Conservation (phyloP, 2,888 invertebrate species). For the Meiosimyza decipiens region DNA sequence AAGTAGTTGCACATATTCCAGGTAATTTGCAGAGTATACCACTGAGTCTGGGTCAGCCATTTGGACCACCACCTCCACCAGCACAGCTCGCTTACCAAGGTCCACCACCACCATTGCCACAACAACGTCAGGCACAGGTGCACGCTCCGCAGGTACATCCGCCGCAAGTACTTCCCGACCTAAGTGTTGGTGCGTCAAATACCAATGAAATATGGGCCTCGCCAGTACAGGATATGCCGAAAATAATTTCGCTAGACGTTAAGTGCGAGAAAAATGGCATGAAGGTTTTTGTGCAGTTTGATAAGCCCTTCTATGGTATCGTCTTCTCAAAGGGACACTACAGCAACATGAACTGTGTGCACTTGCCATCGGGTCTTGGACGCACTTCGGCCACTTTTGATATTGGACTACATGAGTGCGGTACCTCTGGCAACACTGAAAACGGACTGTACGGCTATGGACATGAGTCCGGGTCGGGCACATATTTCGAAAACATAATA, state of each 20-base stretch:
- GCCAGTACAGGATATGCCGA: slow-evolving; percentile 90
- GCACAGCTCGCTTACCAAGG: slow-evolving; percentile 77
- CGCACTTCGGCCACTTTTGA: slow-evolving; percentile 89
- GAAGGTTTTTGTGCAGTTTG: slow-evolving; percentile 94
- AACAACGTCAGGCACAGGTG: slow-evolving; percentile 58
- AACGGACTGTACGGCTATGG: slow-evolving; percentile 90
- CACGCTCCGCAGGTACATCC: slow-evolving; percentile 48
- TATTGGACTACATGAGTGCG: slow-evolving; percentile 90
- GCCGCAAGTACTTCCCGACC: slow-evolving; percentile 58
- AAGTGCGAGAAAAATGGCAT: slow-evolving; percentile 94
- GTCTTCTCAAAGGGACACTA: slow-evolving; percentile 95
- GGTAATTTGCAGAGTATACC: slow-evolving; percentile 67
- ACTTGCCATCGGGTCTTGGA: slow-evolving; percentile 88
- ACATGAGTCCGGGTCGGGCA: slow-evolving; percentile 88
- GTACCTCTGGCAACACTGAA: slow-evolving; percentile 91
- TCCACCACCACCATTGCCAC: slow-evolving; percentile 72
- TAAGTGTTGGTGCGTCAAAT: slow-evolving; percentile 60
- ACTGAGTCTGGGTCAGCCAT: slow-evolving; percentile 67
- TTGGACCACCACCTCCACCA: slow-evolving; percentile 69
- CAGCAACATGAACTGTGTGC: slow-evolving; percentile 91
- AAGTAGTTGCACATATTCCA: slow-evolving; percentile 40
- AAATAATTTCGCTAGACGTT: slow-evolving; percentile 90
- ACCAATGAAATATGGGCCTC: slow-evolving; percentile 87
- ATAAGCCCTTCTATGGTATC: slow-evolving; percentile 95
- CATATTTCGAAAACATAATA: slow-evolving; percentile 93